phyloP scores from a whole-genome alignment of 1,140 invertebrate species.

The Drosophila biarmipes region DNA sequence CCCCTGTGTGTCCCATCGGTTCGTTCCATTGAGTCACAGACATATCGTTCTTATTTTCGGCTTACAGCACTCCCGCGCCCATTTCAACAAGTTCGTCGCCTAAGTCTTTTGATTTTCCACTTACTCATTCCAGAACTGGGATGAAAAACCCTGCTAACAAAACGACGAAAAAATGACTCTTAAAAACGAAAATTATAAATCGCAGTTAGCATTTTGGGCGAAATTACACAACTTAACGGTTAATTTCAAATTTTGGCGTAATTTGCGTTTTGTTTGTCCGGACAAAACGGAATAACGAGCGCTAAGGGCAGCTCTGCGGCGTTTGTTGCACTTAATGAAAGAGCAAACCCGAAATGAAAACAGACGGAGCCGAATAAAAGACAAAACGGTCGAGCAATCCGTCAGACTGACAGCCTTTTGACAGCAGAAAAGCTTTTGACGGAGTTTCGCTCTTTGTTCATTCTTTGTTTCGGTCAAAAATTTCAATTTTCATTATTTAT shows the following conservation, averaged over 20 bases:
- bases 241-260: conserved; percentile 56
- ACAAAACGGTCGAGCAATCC: conserved; percentile 56
- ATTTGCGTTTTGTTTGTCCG: conserved; percentile 33
- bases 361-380: conserved; percentile 28
- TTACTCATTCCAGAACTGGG: conserved; percentile 34
- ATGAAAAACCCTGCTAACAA: conserved; percentile 30
- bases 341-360: conserved; percentile 19
- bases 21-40: conserved; percentile 40
- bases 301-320: conserved; percentile 25
- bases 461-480: conserved; percentile 47
- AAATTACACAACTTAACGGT: conserved; percentile 67
- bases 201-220: conserved; percentile 51
- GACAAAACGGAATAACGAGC: conserved; percentile 41
- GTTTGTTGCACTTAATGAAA: conserved; percentile 47
- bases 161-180: conserved; percentile 55
- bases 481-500: conserved; percentile 54
- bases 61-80: conserved; percentile 37
- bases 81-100: conserved; percentile 48
- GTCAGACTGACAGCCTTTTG: conserved; percentile 63
- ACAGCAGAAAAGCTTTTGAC: conserved; percentile 55
- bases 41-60: conserved; percentile 29
- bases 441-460: conserved; percentile 56
- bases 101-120: conserved; percentile 54
- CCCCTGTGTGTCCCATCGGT: conserved; percentile 24
- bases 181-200: conserved; percentile 35